Evolutionary conservation across 1,140 invertebrate genomes (phyloP).

Genomic region (Aphaenogaster ashmeadi): DNA sequence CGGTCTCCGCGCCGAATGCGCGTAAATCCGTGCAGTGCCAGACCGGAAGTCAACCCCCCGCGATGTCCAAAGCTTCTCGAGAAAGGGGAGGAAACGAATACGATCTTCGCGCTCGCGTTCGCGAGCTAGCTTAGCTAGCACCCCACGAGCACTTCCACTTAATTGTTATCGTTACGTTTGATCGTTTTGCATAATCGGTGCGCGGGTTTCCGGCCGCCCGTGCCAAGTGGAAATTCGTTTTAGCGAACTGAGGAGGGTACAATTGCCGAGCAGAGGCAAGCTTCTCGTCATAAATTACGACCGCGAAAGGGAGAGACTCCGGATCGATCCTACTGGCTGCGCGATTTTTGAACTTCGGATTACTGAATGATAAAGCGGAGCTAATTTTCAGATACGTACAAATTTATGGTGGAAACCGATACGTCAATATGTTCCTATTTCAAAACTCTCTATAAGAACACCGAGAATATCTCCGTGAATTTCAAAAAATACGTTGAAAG

Average conservation of each 20-base stretch:
- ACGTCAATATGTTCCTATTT: neutral
- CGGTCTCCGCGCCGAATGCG: conserved; percentile 73
- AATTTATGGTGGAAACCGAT: neutral
- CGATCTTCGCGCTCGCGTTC: conserved; percentile 4
- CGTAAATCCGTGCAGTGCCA: conserved; percentile 78
- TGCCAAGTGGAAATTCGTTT: conserved; percentile 43
- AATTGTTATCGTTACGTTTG: conserved; percentile 65
- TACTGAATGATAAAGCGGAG: conserved; percentile 6
- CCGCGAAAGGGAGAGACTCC: conserved; percentile 3
- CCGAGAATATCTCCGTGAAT: neutral
- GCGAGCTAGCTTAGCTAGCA: conserved; percentile 5
- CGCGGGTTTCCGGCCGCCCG: conserved; percentile 28
- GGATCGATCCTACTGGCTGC: conserved; percentile 34
- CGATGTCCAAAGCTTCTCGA: conserved; percentile 19
- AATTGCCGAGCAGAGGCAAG: conserved; percentile 41
- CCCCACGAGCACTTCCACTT: conserved; percentile 35
- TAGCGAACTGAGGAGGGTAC: conserved; percentile 34
- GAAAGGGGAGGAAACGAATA: conserved; percentile 4
- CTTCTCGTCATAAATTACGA: conserved; percentile 54
- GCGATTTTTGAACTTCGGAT: conserved; percentile 34
- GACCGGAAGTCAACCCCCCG: conserved; percentile 81
- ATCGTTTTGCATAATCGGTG: conserved; percentile 73
- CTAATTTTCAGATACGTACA: neutral
- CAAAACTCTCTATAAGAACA: neutral
- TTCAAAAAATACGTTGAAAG: neutral